A percentile compares a stretch with the other conserved stretches of the same genome.
These are phyloP conservation scores for Bathynomus jamesi DNA, from an alignment of 1,140 invertebrate species.

Conservation along the genomic window DNA sequence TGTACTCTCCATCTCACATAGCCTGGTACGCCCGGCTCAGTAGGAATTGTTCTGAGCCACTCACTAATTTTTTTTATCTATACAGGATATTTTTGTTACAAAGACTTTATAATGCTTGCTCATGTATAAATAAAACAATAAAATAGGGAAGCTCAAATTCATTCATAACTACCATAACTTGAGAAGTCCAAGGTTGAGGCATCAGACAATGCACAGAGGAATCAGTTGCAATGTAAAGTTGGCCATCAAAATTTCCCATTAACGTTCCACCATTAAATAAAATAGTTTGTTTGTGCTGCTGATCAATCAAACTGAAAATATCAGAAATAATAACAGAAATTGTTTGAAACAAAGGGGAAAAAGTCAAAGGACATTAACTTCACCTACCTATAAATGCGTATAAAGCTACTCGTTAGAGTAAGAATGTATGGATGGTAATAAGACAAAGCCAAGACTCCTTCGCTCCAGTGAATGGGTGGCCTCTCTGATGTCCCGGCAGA, in stretches of 20 bases:
- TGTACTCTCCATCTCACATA: too few relatives aligned
- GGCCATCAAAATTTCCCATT: conserved; percentile 50
- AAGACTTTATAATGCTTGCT: too few relatives aligned
- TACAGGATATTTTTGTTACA: too few relatives aligned
- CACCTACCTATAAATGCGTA: conserved; percentile 49
- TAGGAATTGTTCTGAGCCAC: too few relatives aligned
- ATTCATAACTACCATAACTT: conserved; percentile 40
- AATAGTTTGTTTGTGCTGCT: conserved; percentile 49
- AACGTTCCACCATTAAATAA: conserved; percentile 45
- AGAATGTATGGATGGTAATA: conserved; percentile 51
- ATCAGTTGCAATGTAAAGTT: conserved; percentile 45
- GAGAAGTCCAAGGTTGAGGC: conserved; percentile 49
- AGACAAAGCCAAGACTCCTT: conserved; percentile 44
- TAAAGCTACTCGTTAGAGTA: conserved; percentile 46
- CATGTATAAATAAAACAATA: background rate
- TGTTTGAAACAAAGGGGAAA: background rate
- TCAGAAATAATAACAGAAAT: background rate
- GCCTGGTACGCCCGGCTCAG: too few relatives aligned
- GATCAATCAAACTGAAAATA: conserved; percentile 46
- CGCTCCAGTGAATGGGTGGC: conserved; percentile 50
- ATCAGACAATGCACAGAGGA: conserved; percentile 46
- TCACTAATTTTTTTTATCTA: too few relatives aligned
- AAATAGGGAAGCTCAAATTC: background rate
- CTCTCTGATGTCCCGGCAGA: conserved; percentile 49
- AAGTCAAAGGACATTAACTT: background rate